Percentiles rank a stretch among this genome's conserved stretches.
phyloP scores from a whole-genome alignment of 2,888 invertebrate genomes.

The Digitonthophagus gazella region DNA sequence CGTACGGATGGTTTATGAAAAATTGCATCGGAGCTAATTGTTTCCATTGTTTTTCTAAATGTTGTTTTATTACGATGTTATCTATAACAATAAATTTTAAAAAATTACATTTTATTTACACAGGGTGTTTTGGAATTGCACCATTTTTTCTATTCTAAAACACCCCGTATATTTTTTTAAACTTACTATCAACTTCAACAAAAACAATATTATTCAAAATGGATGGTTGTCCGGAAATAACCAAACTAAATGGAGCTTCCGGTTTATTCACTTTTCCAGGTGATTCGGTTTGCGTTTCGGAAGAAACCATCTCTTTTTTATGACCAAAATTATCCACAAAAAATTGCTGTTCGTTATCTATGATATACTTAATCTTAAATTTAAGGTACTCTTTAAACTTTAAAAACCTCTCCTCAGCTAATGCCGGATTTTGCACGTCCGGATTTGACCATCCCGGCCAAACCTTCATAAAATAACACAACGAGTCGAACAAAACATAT shows the following conservation, averaged over 20 bases:
- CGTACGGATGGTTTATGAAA: slow-evolving; percentile 31
- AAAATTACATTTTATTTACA: background rate
- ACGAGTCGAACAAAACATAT: slow-evolving; percentile 58
- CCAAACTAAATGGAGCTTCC: slow-evolving; percentile 28
- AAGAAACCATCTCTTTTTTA: slow-evolving; percentile 1
- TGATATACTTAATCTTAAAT: slow-evolving; percentile 28
- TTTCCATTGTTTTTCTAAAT: slow-evolving; percentile 29
- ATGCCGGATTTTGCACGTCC: slow-evolving; percentile 14
- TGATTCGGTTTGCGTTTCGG: slow-evolving; percentile 15
- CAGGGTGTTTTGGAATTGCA: too few species aligned
- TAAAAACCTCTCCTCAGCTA: slow-evolving; percentile 26
- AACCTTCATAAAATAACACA: slow-evolving; percentile 32
- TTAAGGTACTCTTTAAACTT: slow-evolving; percentile 29
- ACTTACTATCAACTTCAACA: slow-evolving; percentile 27
- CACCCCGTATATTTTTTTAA: background rate
- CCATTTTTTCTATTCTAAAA: background rate
- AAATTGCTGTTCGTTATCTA: slow-evolving; percentile 19
- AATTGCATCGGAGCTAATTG: slow-evolving; percentile 12
- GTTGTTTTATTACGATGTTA: slow-evolving; percentile 29
- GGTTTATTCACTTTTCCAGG: slow-evolving; percentile 19
- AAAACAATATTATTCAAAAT: slow-evolving; percentile 31
- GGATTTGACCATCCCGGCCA: slow-evolving; percentile 34
- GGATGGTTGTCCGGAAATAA: slow-evolving; percentile 30
- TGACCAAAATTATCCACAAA: background rate
- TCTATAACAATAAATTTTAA: slow-evolving; percentile 17